phyloP scores from a whole-genome alignment of 1,140 invertebrate genomes.

The Camponotus floridanus region DNA sequence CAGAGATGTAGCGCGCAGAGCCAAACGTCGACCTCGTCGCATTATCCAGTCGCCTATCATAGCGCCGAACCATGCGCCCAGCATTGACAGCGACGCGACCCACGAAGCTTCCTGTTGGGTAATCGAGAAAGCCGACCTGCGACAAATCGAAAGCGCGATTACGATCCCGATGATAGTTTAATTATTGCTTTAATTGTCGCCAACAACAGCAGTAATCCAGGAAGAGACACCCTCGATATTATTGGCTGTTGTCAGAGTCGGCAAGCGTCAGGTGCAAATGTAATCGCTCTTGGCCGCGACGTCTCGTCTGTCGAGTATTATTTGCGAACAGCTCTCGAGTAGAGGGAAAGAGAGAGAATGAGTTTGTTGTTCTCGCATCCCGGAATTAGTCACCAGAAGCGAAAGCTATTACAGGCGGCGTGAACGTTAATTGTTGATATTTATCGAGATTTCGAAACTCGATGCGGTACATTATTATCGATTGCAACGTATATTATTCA shows the following conservation, averaged over 20 bases:
- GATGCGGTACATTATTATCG: neutral
- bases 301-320: conserved; percentile 39
- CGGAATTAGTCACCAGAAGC: conserved; percentile 46
- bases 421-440: neutral
- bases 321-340: conserved; percentile 39
- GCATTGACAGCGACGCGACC: conserved; percentile 92
- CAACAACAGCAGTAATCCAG: neutral
- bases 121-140: conserved; percentile 88
- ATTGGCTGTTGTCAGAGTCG: conserved; percentile 31
- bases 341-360: neutral
- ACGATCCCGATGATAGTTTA: neutral
- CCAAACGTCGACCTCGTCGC: conserved; percentile 90
- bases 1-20: conserved; percentile 90
- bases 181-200: neutral
- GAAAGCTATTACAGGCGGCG: neutral
- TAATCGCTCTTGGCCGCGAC: conserved; percentile 45
- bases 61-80: conserved; percentile 92
- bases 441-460: neutral
- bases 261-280: conserved; percentile 33
- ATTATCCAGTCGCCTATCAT: conserved; percentile 92
- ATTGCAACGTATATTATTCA: neutral
- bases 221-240: neutral
- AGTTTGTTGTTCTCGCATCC: conserved; percentile 28
- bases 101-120: conserved; percentile 93
- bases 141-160: conserved; percentile 61